Percentiles rank a stretch among this genome's conserved stretches.
Conservation (phyloP, 1,140 invertebrate genomes). For the Pissodes strobi region DNA sequence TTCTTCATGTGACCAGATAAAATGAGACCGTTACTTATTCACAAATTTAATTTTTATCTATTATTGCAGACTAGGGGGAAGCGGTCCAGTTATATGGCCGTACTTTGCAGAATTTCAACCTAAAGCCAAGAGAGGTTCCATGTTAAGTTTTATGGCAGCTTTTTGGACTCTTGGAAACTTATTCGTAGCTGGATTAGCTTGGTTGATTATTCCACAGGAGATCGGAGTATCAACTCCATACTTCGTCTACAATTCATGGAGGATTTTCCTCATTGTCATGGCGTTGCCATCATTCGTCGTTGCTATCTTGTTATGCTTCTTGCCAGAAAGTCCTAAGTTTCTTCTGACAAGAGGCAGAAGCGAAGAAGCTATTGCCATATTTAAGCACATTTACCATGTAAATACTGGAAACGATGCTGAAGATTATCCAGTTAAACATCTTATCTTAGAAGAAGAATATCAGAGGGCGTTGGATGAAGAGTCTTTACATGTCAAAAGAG, state of each 20-base stretch:
- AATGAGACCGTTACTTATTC: too few relatives aligned
- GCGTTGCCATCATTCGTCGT: slow-evolving; percentile 85
- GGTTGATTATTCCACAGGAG: slow-evolving; percentile 80
- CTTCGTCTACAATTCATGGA: slow-evolving; percentile 88
- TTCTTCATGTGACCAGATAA: too few relatives aligned
- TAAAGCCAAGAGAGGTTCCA: slow-evolving; percentile 83
- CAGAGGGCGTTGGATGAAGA: slow-evolving; percentile 53
- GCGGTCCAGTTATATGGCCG: slow-evolving; percentile 93
- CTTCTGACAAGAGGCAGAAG: slow-evolving; percentile 75
- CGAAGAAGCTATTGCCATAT: slow-evolving; percentile 78
- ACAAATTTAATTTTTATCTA: too few relatives aligned
- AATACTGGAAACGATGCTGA: slow-evolving; percentile 76
- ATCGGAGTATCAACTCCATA: slow-evolving; percentile 66
- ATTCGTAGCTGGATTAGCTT: slow-evolving; percentile 84
- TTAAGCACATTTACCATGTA: slow-evolving; percentile 76
- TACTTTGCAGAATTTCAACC: slow-evolving; percentile 95
- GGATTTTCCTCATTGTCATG: slow-evolving; percentile 86
- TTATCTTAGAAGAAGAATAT: slow-evolving; percentile 67
- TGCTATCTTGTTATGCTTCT: slow-evolving; percentile 76
- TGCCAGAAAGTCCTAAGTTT: slow-evolving; percentile 94
- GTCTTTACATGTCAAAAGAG: slow-evolving; percentile 61
- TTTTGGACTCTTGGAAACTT: slow-evolving; percentile 92
- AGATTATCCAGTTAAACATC: slow-evolving; percentile 76
- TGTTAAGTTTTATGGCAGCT: slow-evolving; percentile 90
- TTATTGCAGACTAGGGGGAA: slow-evolving; percentile 84